Conservation (phyloP, 2,888 invertebrate species). For the Coelinius sp. region DNA sequence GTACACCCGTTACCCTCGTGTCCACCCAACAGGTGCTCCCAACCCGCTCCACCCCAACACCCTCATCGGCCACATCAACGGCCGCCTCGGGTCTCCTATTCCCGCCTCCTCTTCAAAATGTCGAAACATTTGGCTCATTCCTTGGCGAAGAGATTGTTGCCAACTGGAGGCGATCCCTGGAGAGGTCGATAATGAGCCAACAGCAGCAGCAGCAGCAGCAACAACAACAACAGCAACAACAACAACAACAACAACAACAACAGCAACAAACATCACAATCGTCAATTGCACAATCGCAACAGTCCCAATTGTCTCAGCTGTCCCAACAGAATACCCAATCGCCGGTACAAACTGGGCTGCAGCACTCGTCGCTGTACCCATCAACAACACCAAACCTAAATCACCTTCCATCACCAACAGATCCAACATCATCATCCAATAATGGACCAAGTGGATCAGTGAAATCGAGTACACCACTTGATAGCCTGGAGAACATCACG, state of each 20-base stretch:
- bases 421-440: conserved; percentile 67
- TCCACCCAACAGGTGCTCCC: conserved; percentile 65
- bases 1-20: conserved; percentile 63
- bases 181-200: conserved; percentile 70
- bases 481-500: conserved; percentile 54
- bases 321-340: conserved; percentile 56
- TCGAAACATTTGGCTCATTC: conserved; percentile 81
- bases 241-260: conserved; percentile 73
- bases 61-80: conserved; percentile 67
- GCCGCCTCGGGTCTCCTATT: conserved; percentile 70
- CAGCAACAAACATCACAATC: conserved; percentile 68
- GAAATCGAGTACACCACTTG: conserved; percentile 65
- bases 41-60: conserved; percentile 67
- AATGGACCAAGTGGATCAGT: conserved; percentile 58
- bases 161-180: conserved; percentile 82
- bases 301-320: conserved; percentile 75
- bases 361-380: conserved; percentile 56
- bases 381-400: conserved; percentile 71
- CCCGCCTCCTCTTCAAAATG: conserved; percentile 77
- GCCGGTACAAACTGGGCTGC: conserved; percentile 60
- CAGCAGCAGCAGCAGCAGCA: conserved; percentile 69
- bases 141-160: conserved; percentile 88
- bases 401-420: conserved; percentile 73
- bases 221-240: conserved; percentile 68
- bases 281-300: conserved; percentile 69